These are phyloP conservation scores for Ceratosolen fusciceps DNA, from an alignment of 1,140 invertebrate genomes.

Conservation along the genomic window DNA sequence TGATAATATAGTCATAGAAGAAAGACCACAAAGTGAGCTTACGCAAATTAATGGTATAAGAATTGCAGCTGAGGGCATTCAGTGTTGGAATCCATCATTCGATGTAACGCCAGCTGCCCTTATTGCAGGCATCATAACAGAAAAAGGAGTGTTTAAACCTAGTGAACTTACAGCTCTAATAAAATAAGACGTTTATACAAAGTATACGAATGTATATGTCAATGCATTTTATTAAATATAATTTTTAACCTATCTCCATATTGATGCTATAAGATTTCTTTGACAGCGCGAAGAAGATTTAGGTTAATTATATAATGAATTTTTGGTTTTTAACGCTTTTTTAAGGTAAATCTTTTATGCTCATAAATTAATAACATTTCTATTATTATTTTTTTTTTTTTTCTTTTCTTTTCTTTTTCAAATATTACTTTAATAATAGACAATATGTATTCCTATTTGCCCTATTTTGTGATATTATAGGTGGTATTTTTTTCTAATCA, in stretches of 20 bases:
- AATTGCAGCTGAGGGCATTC: constrained; percentile 90
- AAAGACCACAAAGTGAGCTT: constrained; percentile 91
- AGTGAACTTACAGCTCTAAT: constrained; percentile 53
- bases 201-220: not conserved
- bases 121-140: constrained; percentile 96
- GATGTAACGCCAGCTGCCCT: constrained; percentile 96
- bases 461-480: too few species aligned
- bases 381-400: too few species aligned
- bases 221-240: constrained; percentile 2
- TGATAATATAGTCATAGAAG: constrained; percentile 92
- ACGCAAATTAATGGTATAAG: constrained; percentile 85
- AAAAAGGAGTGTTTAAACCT: constrained; percentile 88
- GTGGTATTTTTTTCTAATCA: too few species aligned
- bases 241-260: not conserved
- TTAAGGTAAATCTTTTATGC: too few species aligned
- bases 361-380: too few species aligned
- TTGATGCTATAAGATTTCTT: too few species aligned
- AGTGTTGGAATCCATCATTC: constrained; percentile 99
- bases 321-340: too few species aligned
- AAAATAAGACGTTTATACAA: constrained; percentile 1
- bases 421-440: too few species aligned
- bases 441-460: too few species aligned
- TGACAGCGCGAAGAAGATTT: too few species aligned
- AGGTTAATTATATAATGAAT: too few species aligned
- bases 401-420: too few species aligned